phyloP scores from a whole-genome alignment of 1,140 invertebrate species.

The Drosophila aff. region DNA sequence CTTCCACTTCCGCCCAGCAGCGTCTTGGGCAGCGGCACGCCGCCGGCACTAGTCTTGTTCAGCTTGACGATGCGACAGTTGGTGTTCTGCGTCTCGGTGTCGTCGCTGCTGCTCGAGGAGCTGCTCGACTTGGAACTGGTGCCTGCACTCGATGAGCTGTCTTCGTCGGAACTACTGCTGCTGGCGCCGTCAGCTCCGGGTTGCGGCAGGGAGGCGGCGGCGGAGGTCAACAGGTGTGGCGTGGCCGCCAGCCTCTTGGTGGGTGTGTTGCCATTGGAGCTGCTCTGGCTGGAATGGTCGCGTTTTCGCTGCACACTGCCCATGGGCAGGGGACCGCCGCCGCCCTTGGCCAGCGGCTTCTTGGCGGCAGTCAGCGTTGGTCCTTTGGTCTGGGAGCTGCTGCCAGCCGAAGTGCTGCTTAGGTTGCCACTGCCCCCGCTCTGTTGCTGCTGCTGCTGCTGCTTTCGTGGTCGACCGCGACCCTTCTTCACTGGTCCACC shows the following conservation, averaged over 20 bases:
- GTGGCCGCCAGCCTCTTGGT: conserved; percentile 50
- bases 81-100: conserved; percentile 47
- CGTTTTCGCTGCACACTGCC: conserved; percentile 37
- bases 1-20: conserved; percentile 21
- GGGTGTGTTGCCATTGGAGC: conserved; percentile 71
- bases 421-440: conserved; percentile 55
- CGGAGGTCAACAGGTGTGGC: conserved; percentile 17
- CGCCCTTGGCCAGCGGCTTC: conserved; percentile 63
- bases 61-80: conserved; percentile 33
- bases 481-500: conserved; percentile 64
- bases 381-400: conserved; percentile 68
- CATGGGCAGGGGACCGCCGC: conserved; percentile 5
- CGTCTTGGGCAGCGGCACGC: conserved; percentile 8
- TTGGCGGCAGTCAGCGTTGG: conserved; percentile 77
- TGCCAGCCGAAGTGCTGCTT: conserved; percentile 54
- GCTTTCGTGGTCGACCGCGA: conserved; percentile 77
- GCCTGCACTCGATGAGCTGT: conserved; percentile 60
- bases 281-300: conserved; percentile 62
- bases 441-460: conserved; percentile 33
- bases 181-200: conserved; percentile 4
- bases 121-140: conserved; percentile 64
- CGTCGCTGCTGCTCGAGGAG: conserved; percentile 52
- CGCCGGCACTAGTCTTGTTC: conserved; percentile 44
- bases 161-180: conserved; percentile 54
- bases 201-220: conserved; percentile 3